Evolutionary conservation across 2,888 invertebrate species (phyloP).

Genomic region (Netelia melanura): DNA sequence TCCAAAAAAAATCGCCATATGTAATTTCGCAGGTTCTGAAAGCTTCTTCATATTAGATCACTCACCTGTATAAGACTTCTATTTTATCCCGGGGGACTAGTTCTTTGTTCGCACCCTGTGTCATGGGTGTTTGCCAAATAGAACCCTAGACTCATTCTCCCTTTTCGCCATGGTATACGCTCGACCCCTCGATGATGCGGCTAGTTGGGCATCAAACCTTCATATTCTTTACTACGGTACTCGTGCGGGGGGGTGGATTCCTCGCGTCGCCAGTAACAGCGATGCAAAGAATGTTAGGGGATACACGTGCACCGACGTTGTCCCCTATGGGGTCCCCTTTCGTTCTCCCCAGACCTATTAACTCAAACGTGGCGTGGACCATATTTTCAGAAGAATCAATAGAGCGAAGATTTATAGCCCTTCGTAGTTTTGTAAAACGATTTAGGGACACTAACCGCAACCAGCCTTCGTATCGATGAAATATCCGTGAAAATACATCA

Average conservation of each 20-base stretch:
- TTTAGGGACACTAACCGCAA: conserved; percentile 66
- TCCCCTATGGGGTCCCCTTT: conserved; percentile 66
- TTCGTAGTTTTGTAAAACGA: conserved; percentile 68
- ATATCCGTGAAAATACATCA: not conserved
- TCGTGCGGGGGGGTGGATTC: conserved; percentile 55
- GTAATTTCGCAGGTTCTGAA: conserved; percentile 35
- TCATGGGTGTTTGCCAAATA: conserved; percentile 83
- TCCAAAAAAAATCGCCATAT: conserved; percentile 30
- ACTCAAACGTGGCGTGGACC: conserved; percentile 78
- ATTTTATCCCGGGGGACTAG: conserved; percentile 44
- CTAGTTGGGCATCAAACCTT: conserved; percentile 84
- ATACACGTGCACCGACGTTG: conserved; percentile 80
- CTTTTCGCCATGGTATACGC: conserved; percentile 70
- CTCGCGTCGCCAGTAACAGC: conserved; percentile 75
- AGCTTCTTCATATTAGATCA: conserved; percentile 49
- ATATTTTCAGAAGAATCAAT: conserved; percentile 79
- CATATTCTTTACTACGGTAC: conserved; percentile 78
- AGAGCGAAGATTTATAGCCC: conserved; percentile 67
- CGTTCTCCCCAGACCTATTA: conserved; percentile 62
- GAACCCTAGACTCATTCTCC: conserved; percentile 76
- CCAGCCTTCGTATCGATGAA: conserved; percentile 30
- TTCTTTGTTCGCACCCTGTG: conserved; percentile 75
- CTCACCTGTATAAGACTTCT: conserved; percentile 63
- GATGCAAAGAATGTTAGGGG: conserved; percentile 82
- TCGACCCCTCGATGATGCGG: conserved; percentile 82